Evolutionary conservation across 1,140 invertebrate genomes (phyloP).

Genomic region (Anthonomus grandis): DNA sequence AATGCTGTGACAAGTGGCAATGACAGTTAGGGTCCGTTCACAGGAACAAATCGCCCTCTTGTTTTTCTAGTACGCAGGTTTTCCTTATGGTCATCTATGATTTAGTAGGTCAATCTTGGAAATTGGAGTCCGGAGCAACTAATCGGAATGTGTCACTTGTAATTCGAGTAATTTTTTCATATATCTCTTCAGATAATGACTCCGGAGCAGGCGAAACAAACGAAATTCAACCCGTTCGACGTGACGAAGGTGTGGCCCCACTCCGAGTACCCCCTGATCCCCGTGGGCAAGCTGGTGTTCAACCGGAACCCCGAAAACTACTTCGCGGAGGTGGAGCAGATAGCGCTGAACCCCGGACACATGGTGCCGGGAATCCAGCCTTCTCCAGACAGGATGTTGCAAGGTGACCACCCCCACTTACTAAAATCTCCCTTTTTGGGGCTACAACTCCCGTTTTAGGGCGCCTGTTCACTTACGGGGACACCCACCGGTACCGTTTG

Average conservation of each 20-base stretch:
- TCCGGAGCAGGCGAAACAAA: slow-evolving; percentile 59
- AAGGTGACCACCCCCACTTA: slow-evolving; percentile 54
- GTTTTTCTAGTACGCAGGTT: too few relatives aligned
- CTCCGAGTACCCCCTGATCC: slow-evolving; percentile 72
- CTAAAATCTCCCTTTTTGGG: too few relatives aligned
- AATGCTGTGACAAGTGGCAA: background rate
- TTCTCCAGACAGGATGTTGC: slow-evolving; percentile 86
- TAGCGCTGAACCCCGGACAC: slow-evolving; percentile 83
- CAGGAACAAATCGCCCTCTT: too few relatives aligned
- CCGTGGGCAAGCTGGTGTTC: slow-evolving; percentile 79
- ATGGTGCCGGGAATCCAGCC: slow-evolving; percentile 82
- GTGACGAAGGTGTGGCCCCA: slow-evolving; percentile 87
- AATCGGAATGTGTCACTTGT: too few relatives aligned
- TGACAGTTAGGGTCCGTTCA: too few relatives aligned
- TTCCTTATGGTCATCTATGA: too few relatives aligned
- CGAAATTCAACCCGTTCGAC: slow-evolving; percentile 77
- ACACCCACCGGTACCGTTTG: slow-evolving; percentile 83
- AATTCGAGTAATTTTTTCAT: too few relatives aligned
- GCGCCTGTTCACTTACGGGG: slow-evolving; percentile 81
- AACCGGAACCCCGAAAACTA: slow-evolving; percentile 82
- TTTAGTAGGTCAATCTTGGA: too few relatives aligned
- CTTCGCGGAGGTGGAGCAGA: slow-evolving; percentile 84
- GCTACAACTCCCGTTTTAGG: background rate
- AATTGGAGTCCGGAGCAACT: too few relatives aligned
- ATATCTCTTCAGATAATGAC: slow-evolving; percentile 59